A percentile compares a stretch with the other conserved stretches of the same genome.
phyloP scores from a whole-genome alignment of 1,140 invertebrate species.

The Drosophila navojoa region DNA sequence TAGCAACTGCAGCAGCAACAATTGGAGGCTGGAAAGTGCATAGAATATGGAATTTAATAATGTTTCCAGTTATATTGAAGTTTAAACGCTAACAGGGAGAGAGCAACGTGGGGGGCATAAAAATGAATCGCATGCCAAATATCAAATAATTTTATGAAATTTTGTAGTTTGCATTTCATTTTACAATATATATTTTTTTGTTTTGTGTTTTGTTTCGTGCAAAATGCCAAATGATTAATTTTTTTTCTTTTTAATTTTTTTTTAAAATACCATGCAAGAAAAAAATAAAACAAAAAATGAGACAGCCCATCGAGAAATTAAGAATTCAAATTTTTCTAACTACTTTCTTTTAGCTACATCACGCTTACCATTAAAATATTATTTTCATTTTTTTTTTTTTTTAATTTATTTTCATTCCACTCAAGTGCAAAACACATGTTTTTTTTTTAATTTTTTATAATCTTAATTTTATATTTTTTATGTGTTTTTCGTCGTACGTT shows the following conservation, averaged over 20 bases:
- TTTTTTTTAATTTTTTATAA: constrained; percentile 63
- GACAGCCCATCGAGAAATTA: constrained; percentile 15
- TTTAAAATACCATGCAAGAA: constrained; percentile 47
- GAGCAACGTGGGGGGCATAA: constrained; percentile 8
- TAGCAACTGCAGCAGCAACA: constrained; percentile 46
- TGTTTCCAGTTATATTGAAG: neutral
- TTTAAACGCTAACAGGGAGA: constrained; percentile 1
- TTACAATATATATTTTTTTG: constrained; percentile 5
- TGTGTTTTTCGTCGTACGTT: constrained; percentile 27
- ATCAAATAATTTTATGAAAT: constrained; percentile 26
- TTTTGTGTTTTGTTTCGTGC: constrained; percentile 52
- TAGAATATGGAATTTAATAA: constrained; percentile 43
- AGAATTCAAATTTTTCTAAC: constrained; percentile 1
- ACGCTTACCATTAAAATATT: constrained; percentile 53
- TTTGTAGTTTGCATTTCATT: constrained; percentile 36
- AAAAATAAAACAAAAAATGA: constrained; percentile 10
- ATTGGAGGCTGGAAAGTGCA: constrained; percentile 60
- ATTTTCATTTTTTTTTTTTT: neutral
- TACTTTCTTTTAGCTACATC: constrained; percentile 22
- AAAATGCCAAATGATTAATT: constrained; percentile 40
- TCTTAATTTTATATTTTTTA: constrained; percentile 54
- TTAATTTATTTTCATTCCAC: constrained; percentile 12
- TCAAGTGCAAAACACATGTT: constrained; percentile 27
- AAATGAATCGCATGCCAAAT: constrained; percentile 58
- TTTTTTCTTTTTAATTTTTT: neutral